Evolutionary conservation across 2,888 invertebrate genomes (phyloP).

Genomic region (Xylophagus ater): DNA sequence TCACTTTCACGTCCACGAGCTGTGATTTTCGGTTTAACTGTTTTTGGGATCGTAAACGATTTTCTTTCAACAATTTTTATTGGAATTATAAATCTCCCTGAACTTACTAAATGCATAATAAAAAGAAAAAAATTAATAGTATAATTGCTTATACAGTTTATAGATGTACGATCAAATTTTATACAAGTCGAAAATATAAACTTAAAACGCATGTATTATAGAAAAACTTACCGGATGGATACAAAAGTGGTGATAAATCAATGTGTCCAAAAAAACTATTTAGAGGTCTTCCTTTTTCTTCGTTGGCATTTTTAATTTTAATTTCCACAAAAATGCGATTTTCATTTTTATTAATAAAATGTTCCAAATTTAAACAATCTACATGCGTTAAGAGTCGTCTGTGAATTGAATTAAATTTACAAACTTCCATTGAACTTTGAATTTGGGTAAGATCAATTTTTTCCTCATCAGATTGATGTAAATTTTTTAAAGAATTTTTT

Average conservation of each 20-base stretch:
- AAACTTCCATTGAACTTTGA: too few relatives aligned
- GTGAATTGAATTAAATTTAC: conserved; percentile 6
- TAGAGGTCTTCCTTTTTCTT: background rate
- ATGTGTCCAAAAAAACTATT: background rate
- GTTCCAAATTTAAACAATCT: conserved; percentile 3
- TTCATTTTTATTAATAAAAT: conserved; percentile 2
- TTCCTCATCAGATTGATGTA: conserved; percentile 4
- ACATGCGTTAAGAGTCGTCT: background rate
- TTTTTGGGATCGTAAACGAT: background rate
- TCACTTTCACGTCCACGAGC: background rate
- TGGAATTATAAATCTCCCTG: conserved; percentile 6
- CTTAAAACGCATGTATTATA: background rate
- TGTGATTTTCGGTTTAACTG: background rate
- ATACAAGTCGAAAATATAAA: background rate
- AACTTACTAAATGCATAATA: conserved; percentile 1
- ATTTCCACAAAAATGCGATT: conserved; percentile 6
- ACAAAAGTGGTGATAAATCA: conserved; percentile 9
- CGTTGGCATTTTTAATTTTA: background rate
- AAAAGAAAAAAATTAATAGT: too few relatives aligned
- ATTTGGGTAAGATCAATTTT: conserved; percentile 6
- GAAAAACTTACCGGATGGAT: conserved; percentile 8
- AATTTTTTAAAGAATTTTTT: background rate
- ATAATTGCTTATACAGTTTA: background rate
- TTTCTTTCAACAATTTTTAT: conserved; percentile 2
- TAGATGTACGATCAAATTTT: background rate